Evolutionary conservation across 2,113 vertebrate genomes (phyloP).

Genomic region (Siphamia tubifer): DNA sequence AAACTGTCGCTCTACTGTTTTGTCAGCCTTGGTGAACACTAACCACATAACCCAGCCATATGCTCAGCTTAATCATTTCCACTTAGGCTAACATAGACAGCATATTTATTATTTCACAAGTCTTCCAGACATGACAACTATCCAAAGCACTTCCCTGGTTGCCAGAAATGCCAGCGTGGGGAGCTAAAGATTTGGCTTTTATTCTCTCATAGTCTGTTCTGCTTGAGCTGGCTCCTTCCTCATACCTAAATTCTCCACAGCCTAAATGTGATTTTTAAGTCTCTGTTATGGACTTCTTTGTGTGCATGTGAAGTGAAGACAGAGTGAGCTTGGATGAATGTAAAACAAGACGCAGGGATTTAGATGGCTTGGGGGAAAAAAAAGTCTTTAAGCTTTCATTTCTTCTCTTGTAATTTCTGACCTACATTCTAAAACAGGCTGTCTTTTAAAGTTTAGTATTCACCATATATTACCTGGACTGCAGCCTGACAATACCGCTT

Average conservation of each 20-base stretch:
- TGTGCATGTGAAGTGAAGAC: not conserved
- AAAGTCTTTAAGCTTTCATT: slow-evolving; percentile 1
- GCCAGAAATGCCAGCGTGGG: not conserved
- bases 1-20: too few species aligned
- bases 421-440: slow-evolving; percentile 24
- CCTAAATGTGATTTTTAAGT: not conserved
- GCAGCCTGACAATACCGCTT: not conserved
- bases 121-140: not conserved
- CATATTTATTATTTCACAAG: not conserved
- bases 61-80: not conserved
- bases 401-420: slow-evolving; percentile 35
- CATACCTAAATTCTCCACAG: not conserved
- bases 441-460: slow-evolving; percentile 8
- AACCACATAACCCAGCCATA: not conserved
- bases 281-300: not conserved
- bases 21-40: too few species aligned
- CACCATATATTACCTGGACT: not conserved
- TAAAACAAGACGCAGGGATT: not conserved
- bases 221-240: not conserved
- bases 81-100: too few species aligned
- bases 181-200: not conserved
- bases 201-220: not conserved
- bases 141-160: slow-evolving; percentile 6
- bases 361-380: not conserved
- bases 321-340: not conserved